phyloP scores from a whole-genome alignment of 2,113 vertebrate genomes.

The Cololabis saira region DNA sequence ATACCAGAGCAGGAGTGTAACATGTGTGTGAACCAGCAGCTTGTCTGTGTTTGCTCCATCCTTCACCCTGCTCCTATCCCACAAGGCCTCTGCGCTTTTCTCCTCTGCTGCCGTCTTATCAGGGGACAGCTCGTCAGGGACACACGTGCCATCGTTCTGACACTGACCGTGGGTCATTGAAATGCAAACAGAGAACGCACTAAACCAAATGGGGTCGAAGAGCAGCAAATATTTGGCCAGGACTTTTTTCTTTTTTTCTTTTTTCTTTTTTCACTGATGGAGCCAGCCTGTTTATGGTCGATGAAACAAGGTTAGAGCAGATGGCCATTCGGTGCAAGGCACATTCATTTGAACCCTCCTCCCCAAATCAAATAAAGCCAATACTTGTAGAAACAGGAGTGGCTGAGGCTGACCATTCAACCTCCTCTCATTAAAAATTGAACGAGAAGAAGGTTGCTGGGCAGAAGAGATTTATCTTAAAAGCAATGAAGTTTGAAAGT shows the following conservation, averaged over 20 bases:
- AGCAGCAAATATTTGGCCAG: slow-evolving; percentile 83
- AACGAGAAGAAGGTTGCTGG: slow-evolving; percentile 31
- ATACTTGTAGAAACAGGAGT: slow-evolving; percentile 29
- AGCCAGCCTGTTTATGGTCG: slow-evolving; percentile 70
- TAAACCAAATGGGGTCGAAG: slow-evolving; percentile 77
- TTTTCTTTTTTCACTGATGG: slow-evolving; percentile 53
- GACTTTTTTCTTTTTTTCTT: slow-evolving; percentile 35
- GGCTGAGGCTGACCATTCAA: slow-evolving; percentile 25
- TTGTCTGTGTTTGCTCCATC: slow-evolving; percentile 74
- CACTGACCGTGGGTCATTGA: slow-evolving; percentile 79
- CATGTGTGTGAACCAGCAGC: slow-evolving; percentile 64
- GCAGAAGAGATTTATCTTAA: neutral
- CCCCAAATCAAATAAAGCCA: slow-evolving; percentile 61
- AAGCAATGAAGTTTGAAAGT: neutral
- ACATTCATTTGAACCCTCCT: slow-evolving; percentile 50
- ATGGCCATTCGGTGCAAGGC: slow-evolving; percentile 46
- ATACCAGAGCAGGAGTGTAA: slow-evolving; percentile 40
- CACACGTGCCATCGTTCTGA: slow-evolving; percentile 78
- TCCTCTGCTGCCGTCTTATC: slow-evolving; percentile 72
- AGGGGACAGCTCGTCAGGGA: slow-evolving; percentile 76
- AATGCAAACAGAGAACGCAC: slow-evolving; percentile 78
- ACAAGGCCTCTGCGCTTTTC: slow-evolving; percentile 67
- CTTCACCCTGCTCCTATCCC: slow-evolving; percentile 78
- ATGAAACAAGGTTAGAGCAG: slow-evolving; percentile 71
- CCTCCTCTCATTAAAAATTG: slow-evolving; percentile 63